Evolutionary conservation across 2,113 vertebrate species (phyloP).

Genomic region (Chloropsis hardwickii): DNA sequence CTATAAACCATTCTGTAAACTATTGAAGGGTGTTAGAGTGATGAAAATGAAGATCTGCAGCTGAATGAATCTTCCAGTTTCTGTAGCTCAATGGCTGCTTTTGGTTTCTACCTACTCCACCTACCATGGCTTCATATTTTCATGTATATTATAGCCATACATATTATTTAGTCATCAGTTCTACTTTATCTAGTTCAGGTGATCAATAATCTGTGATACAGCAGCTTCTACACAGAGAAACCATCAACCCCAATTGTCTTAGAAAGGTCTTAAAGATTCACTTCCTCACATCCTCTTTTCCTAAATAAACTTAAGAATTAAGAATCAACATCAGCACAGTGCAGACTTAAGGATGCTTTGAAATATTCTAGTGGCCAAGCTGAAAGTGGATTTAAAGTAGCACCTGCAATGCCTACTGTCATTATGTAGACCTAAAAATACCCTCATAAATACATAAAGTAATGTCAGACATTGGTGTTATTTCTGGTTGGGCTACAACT

Average conservation of each 20-base stretch:
- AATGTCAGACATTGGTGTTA: not conserved
- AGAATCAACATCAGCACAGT: not conserved
- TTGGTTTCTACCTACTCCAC: not conserved
- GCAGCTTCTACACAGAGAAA: not conserved
- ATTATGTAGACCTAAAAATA: not conserved
- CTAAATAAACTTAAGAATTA: not conserved
- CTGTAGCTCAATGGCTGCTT: not conserved
- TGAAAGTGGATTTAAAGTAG: not conserved
- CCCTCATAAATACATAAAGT: not conserved
- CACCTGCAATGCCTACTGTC: not conserved
- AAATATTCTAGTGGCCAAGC: not conserved
- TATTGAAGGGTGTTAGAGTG: not conserved
- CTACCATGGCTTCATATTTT: not conserved
- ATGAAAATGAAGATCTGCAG: fast-evolving
- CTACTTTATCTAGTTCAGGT: not conserved
- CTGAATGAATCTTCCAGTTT: not conserved
- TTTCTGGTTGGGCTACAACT: not conserved
- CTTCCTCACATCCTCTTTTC: not conserved
- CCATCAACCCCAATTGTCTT: not conserved
- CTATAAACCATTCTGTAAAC: not conserved
- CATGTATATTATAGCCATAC: not conserved
- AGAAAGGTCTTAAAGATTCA: not conserved
- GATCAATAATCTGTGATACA: not conserved
- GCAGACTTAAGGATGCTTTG: not conserved
- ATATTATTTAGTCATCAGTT: not conserved